A percentile compares a stretch with the other conserved stretches of the same genome.
Evolutionary conservation across 2,888 invertebrate genomes (phyloP).

Genomic region (Spicauda simplicius): DNA sequence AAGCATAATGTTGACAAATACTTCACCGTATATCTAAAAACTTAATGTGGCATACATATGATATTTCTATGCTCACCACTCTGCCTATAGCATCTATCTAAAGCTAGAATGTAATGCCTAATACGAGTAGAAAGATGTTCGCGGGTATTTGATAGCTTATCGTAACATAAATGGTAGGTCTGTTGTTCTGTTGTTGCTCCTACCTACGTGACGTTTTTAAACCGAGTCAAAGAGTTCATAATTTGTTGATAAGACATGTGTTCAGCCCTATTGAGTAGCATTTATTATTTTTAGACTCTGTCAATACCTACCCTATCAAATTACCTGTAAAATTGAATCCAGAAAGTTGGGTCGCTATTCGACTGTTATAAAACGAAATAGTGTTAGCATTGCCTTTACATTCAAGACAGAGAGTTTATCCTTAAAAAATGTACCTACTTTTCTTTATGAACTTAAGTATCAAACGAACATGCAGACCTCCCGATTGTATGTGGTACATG

Average conservation of each 20-base stretch:
- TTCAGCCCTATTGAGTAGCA: neutral
- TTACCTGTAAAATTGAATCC: neutral
- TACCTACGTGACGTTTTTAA: neutral
- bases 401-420: no score
- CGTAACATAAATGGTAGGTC: neutral
- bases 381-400: no score
- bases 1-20: no score
- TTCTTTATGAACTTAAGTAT: no score
- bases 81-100: neutral
- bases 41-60: no score
- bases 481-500: no score
- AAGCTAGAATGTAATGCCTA: neutral
- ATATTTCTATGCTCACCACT: no score
- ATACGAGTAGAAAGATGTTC: neutral
- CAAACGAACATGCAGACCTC: no score
- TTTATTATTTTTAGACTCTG: neutral
- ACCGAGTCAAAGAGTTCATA: neutral
- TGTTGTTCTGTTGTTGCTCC: neutral
- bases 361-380: no score
- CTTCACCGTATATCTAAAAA: no score
- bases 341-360: no score
- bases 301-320: neutral
- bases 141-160: neutral
- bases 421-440: no score
- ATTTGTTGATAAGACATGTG: neutral